Conservation (phyloP, 2,113 vertebrate species). For the Ophthalmotilapia sp. region DNA sequence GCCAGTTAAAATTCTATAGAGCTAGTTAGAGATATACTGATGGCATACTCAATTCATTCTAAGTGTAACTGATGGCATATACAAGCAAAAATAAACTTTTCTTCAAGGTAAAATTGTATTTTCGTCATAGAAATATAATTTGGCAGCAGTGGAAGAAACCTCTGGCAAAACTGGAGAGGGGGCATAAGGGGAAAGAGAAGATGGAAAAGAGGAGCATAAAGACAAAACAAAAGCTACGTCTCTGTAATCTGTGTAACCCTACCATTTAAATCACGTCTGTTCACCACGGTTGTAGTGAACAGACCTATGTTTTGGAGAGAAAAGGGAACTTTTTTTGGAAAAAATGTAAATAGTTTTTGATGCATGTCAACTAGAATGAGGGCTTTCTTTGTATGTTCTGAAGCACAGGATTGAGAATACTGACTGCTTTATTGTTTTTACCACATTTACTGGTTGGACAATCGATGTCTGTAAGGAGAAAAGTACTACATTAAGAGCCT, state of each 20-base stretch:
- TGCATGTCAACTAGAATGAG: background rate
- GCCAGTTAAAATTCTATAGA: background rate
- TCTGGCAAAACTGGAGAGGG: background rate
- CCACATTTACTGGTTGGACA: background rate
- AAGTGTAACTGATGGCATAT: background rate
- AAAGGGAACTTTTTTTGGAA: background rate
- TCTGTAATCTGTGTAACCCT: background rate
- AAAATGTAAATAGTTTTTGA: background rate
- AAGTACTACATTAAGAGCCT: background rate
- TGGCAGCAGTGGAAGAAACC: background rate
- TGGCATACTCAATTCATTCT: background rate
- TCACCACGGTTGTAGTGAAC: background rate
- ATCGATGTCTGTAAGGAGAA: background rate
- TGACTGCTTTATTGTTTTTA: background rate
- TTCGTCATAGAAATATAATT: background rate
- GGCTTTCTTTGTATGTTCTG: background rate
- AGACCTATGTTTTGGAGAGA: background rate
- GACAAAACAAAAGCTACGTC: background rate
- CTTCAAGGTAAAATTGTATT: background rate
- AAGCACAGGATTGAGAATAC: background rate
- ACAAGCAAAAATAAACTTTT: background rate
- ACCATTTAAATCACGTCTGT: background rate
- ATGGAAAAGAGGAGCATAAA: background rate
- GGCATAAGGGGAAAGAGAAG: background rate
- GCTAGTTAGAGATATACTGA: background rate